Evolutionary conservation across 2,888 invertebrate species (phyloP), one percentile per base, ranked within the genome.

Genomic region (Cacoxenus indagator): DNA sequence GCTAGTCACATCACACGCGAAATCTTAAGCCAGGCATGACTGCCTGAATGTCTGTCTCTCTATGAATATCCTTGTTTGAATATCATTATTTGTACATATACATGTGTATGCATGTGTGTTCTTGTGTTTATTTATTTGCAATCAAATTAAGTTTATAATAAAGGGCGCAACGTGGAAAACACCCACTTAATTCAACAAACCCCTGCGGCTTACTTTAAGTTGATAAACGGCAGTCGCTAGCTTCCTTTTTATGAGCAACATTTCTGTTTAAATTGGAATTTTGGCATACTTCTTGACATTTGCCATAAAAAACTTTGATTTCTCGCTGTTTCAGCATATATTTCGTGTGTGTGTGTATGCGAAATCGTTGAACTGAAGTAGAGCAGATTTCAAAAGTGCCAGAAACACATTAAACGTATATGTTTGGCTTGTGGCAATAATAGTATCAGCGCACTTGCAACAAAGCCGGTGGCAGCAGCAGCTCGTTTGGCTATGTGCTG

Each of bases 61-160:
- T 14, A 8, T 37, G 9, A 51, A 27, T 19, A 29, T 31, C n/a
- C 17, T n/a, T 59, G 14, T 22, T 4, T 14, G 11, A 14, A 55
- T 26, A 14, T 51, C 26, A 14, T 26, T 55, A 9, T 29, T 9
- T 27, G 14, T 24, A 26, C 26, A 4, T 55, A 17, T 66, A 84
- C 84, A 78, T 81, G 81, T 79, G 75, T 81, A 77, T 84, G 81
- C 77, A 3, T 70, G 19, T 59, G 14, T 26, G 43, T 61, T 64
- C 66, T 57, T 67, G 77, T 75, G 79, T 80, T 80, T 83, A 80
- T 81, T 83, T 82, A 80, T 80, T 82, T 75, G 77, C 84, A 82
- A 81, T 81, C 84, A 81, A 83, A 81, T 82, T 83, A 82, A 83
- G 82, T 82, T 75, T 82, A 70, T 70, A n/a, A n/a, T n/a, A n/a